Conservation (phyloP, 92 coral and sea anemone genomes). For the Heteractis magnifica region DNA sequence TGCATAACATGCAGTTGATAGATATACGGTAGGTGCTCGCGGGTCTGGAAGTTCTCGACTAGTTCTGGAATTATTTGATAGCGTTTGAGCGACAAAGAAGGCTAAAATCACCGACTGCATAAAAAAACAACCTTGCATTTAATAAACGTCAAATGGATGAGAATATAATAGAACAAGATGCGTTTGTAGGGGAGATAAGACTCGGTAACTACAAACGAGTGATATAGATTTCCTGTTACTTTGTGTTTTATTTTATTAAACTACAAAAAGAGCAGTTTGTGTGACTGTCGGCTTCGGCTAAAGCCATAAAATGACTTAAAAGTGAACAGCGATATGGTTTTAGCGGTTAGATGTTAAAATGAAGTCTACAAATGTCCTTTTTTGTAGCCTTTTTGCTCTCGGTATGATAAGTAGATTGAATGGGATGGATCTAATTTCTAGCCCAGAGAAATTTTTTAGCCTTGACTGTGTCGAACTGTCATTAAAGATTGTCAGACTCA, state of each 20-base stretch:
- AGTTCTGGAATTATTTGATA: neutral
- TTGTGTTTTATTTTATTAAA: neutral
- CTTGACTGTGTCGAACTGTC: neutral
- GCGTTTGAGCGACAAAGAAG: neutral
- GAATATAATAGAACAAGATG: neutral
- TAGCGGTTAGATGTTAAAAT: neutral
- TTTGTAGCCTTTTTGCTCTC: neutral
- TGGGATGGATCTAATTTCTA: neutral
- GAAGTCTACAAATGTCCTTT: neutral
- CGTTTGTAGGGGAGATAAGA: neutral
- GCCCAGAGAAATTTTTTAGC: neutral
- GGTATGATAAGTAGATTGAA: neutral
- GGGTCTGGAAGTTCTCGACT: constrained; percentile 6
- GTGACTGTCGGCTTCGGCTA: neutral
- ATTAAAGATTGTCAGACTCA: no score
- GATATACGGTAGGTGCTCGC: neutral
- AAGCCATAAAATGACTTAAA: neutral
- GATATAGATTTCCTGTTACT: constrained; percentile 7
- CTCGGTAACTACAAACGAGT: constrained; percentile 13
- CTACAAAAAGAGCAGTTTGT: neutral
- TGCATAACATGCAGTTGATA: neutral
- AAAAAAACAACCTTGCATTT: neutral
- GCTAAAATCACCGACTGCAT: neutral
- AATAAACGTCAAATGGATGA: neutral
- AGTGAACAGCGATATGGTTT: constrained; percentile 1